A percentile compares a stretch with the other conserved stretches of the same genome.
Conservation (phyloP, 2,888 invertebrate genomes). For the Drosophila mercatorum region DNA sequence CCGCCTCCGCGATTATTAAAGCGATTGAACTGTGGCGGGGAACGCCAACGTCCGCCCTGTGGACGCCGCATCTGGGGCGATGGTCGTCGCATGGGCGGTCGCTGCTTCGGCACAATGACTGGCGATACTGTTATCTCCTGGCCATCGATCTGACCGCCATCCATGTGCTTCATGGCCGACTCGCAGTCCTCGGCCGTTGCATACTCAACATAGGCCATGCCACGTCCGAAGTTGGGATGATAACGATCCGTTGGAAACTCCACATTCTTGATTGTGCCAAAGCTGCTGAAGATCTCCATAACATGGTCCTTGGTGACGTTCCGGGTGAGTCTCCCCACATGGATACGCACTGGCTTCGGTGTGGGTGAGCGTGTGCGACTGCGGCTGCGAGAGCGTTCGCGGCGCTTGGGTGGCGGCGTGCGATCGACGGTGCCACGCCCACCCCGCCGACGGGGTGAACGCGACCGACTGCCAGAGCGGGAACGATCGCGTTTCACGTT, state of each 20-base stretch:
- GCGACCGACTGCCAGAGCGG: slow-evolving; percentile 64
- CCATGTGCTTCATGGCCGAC: slow-evolving; percentile 99
- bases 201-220: slow-evolving; percentile 98
- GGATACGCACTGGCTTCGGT: slow-evolving; percentile 96
- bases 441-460: slow-evolving; percentile 87
- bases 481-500: slow-evolving; percentile 75
- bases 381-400: slow-evolving; percentile 91
- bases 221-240: slow-evolving; percentile 95
- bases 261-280: slow-evolving; percentile 93
- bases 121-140: slow-evolving; percentile 98
- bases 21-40: slow-evolving; percentile 82
- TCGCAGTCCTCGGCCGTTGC: slow-evolving; percentile 97
- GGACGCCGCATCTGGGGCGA: slow-evolving; percentile 83
- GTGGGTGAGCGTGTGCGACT: slow-evolving; percentile 95
- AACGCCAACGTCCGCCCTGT: slow-evolving; percentile 83
- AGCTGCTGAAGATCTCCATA: slow-evolving; percentile 95
- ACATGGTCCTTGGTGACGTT: slow-evolving; percentile 97
- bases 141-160: slow-evolving; percentile 98
- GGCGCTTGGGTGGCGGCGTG: slow-evolving; percentile 88
- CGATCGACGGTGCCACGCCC: slow-evolving; percentile 92
- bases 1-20: slow-evolving; percentile 82
- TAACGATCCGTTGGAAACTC: slow-evolving; percentile 95
- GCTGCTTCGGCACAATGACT: slow-evolving; percentile 90
- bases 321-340: slow-evolving; percentile 95
- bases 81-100: slow-evolving; percentile 81